Conservation (phyloP, 1,140 invertebrate genomes). For the Brachionus sp. region DNA sequence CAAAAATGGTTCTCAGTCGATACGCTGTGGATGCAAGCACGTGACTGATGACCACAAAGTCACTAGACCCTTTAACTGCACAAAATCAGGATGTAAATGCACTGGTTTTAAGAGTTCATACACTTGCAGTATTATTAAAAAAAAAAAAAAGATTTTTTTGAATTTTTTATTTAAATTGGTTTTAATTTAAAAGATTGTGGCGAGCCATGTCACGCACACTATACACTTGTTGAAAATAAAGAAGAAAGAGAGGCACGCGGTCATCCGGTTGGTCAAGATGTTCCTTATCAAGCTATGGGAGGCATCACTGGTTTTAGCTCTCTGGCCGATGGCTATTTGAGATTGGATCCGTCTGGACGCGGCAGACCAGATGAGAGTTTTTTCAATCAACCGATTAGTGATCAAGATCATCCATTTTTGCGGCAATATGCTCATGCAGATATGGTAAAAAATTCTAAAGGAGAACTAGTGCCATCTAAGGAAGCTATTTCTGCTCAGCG, state of each 20-base stretch:
- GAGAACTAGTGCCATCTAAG: constrained; percentile 47
- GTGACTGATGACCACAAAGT: constrained; percentile 53
- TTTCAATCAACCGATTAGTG: constrained; percentile 56
- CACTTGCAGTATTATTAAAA: constrained; percentile 50
- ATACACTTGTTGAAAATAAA: constrained; percentile 57
- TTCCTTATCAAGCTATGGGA: constrained; percentile 58
- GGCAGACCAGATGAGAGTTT: constrained; percentile 57
- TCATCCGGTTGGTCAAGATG: constrained; percentile 57
- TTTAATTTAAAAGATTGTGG: constrained; percentile 51
- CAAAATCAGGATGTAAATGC: constrained; percentile 54
- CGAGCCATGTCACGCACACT: constrained; percentile 51
- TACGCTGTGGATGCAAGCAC: constrained; percentile 59
- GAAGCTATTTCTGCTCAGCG: constrained; percentile 54
- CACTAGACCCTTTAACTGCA: constrained; percentile 52
- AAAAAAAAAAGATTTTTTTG: neutral
- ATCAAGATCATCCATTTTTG: constrained; percentile 57
- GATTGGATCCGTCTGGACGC: constrained; percentile 59
- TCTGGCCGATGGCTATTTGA: constrained; percentile 58
- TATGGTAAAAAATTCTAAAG: constrained; percentile 47
- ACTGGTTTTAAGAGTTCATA: constrained; percentile 57
- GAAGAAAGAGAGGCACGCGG: constrained; percentile 56
- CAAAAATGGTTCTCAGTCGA: constrained; percentile 54
- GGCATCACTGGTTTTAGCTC: constrained; percentile 60
- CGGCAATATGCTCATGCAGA: constrained; percentile 54
- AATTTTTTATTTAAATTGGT: neutral